Base-by-base conservation (phyloP, 1,140 invertebrate species). In the Drosophila aff. region DNA sequence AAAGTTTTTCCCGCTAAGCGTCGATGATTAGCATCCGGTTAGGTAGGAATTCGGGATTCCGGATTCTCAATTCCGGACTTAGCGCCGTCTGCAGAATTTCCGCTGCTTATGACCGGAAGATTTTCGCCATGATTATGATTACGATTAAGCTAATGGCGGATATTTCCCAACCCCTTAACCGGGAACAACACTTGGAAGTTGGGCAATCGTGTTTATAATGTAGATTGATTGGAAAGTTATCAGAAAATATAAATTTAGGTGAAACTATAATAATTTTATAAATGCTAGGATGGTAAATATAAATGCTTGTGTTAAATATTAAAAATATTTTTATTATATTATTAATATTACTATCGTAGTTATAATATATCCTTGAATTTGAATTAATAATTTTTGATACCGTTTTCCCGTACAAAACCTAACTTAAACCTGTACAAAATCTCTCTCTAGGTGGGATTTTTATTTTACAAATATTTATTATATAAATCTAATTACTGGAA, bases 101-200 rank as follows among this genome's bases (percentile, higher is more conserved):
- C 86, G 84, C 63, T 69, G 78, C 74, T 90, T 89, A 90, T 76
- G 82, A 90, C 85, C 85, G 85, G 81, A 90, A 90, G 85, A 90
- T 90, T 90, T 89, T 79, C 31, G 55, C 50, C 71, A 79, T 71
- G 85, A 89, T 89, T 89, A 90, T 69, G 82, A 83, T 89, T 78
- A 89, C 81, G 84, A 90, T 87, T 87, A 89, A 81, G 76, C 81
- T 90, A 90, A 90, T 90, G 76, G 82, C 76, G 76, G 61, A 82
- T 80, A 89, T 84, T 89, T 89, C 84, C 84, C 79, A 89, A 76
- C 76, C 73, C 77, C 73, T 63, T 84, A 46, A 64, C n/a, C 47
- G 57, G 43, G 49, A 81, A 76, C 18, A 28, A 28, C 28, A 28
- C 28, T 28, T 28, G 28, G 31, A 15, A 10, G 13, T 3, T 6